Evolutionary conservation across 2,113 vertebrate species (phyloP), one percentile per base, ranked within the genome.

Genomic region (Dipodomys spectabilis): DNA sequence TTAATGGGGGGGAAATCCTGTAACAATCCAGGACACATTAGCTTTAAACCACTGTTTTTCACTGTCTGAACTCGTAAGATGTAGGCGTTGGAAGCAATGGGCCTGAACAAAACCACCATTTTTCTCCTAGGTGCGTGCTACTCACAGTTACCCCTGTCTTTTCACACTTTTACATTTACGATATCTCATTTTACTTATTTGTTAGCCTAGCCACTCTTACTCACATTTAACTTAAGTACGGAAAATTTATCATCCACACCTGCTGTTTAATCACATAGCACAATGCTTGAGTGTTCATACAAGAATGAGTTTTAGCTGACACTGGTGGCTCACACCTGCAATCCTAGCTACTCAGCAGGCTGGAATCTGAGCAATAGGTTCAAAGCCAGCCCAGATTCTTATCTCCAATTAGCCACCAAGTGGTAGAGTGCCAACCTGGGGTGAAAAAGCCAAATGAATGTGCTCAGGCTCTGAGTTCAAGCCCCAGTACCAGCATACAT

Each of bases 1-100:
- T 90, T 93, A 90, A 80, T 53, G 11, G 82, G 49, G 49, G 49
- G 49, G 95, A 93, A 91, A 80, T 75, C 2, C 25, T 65, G 4
- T 75, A 83, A 86, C 35, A 71, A 73, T 80, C 22, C 9, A 72
- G 10, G 62, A 53, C 39, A 68, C 88, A 25, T 86, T 77, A 65
- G 27, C 30, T 65, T 91, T 94, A 79, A 86, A 30, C 8, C n/a
- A 82, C 9, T 85, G 0, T 25, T 74, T 82, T 27, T 79, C 84
- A 82, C 18, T 75, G 62, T 68, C 69, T 82, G 3, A 69, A 86
- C 72, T 44, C 68, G 11, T 68, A 32, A 78, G 27, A 49, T 16
- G 68, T 32, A 82, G n/a, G 72, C 28, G 32, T 32, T 82, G 30
- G 65, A 80, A 72, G 7, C 44, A 75, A 65, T 7, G 23, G 1